phyloP scores from a whole-genome alignment of 2,113 vertebrate genomes.

The Brienomyrus brachyistius region DNA sequence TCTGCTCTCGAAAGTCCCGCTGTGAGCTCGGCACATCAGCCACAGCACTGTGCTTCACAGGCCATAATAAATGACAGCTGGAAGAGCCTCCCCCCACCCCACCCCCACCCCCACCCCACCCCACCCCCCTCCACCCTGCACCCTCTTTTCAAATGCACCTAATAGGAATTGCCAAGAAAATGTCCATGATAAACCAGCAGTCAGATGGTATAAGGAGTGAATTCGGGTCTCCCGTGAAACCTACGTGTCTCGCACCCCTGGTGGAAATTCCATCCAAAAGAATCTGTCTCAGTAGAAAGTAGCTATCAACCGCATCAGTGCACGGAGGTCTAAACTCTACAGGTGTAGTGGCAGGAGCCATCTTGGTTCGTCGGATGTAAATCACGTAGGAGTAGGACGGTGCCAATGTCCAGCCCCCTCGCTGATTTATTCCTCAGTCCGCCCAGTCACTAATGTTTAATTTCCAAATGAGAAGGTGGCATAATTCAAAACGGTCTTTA shows the following conservation, averaged over 20 bases:
- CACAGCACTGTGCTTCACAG: constrained; percentile 14
- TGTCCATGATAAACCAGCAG: neutral
- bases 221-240: neutral
- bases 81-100: too few relatives aligned
- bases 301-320: neutral
- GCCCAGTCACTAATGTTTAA: neutral
- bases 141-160: neutral
- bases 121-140: neutral
- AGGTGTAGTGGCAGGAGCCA: neutral
- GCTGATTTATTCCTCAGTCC: neutral
- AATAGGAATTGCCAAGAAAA: neutral
- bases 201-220: neutral
- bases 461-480: neutral
- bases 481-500: neutral
- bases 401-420: too few relatives aligned
- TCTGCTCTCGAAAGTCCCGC: constrained; percentile 21
- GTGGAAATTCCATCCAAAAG: neutral
- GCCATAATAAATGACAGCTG: constrained; percentile 11
- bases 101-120: neutral
- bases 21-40: constrained; percentile 11
- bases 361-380: neutral
- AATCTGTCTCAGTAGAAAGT: neutral
- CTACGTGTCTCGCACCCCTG: too few relatives aligned
- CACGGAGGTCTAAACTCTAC: neutral
- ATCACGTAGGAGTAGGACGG: neutral